A percentile compares a stretch with the other conserved stretches of the same genome.
Conservation (phyloP, 2,888 invertebrate species). For the Drosophila neoperkinsi region DNA sequence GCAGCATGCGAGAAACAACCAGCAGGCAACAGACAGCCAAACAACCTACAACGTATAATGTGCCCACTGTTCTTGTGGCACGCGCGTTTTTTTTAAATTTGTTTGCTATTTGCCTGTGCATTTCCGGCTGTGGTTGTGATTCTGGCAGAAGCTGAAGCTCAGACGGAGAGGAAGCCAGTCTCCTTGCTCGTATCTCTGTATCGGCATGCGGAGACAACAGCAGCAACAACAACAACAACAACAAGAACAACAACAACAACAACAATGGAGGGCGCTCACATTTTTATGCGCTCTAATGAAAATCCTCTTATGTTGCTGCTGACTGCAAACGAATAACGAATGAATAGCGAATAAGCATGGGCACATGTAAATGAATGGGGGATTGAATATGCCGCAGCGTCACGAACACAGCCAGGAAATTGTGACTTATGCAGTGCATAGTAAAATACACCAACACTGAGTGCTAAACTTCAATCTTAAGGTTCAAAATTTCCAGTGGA, state of each 20-base stretch:
- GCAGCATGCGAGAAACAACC: neutral
- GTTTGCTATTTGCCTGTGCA: conserved; percentile 33
- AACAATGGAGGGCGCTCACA: conserved; percentile 24
- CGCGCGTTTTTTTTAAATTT: conserved; percentile 44
- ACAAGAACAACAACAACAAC: conserved; percentile 21
- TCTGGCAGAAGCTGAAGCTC: conserved; percentile 1
- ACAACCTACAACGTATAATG: conserved; percentile 28
- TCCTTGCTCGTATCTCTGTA: conserved; percentile 43
- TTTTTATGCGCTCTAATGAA: conserved; percentile 77
- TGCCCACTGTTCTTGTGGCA: conserved; percentile 55
- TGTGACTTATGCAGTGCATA: conserved; percentile 22
- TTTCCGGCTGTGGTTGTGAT: conserved; percentile 54
- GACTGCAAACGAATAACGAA: conserved; percentile 26
- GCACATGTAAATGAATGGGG: conserved; percentile 15
- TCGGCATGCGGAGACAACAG: conserved; percentile 59
- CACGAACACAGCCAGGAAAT: conserved; percentile 36
- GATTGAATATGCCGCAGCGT: conserved; percentile 16
- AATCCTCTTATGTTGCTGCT: conserved; percentile 72
- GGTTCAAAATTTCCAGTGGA: neutral
- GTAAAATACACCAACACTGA: neutral
- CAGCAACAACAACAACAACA: conserved; percentile 11
- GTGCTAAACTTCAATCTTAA: neutral
- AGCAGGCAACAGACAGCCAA: neutral
- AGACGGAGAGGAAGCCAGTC: conserved; percentile 5
- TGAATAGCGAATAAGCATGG: conserved; percentile 20